Evolutionary conservation across 92 coral and sea anemone genomes (phyloP), one percentile per base, ranked within the genome.

Genomic region (Palythoa caribaeorum): DNA sequence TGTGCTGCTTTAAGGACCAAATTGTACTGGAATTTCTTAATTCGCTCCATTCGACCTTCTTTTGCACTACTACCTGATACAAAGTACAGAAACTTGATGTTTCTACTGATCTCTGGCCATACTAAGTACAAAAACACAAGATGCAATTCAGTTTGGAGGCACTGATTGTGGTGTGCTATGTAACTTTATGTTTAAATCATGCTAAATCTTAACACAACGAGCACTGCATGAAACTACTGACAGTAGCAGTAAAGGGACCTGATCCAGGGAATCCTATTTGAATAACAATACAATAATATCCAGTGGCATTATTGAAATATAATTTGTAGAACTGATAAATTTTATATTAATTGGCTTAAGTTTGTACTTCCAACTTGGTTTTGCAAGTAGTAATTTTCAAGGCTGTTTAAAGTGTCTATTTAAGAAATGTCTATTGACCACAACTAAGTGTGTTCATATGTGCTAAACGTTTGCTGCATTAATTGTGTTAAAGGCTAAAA

Each of bases 1-100:
- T 66, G 85, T 93, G 47, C 88, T 95, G 87, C 79, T 96, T 79
- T 92, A 78, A 89, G 77, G 73, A 44, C 52, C 15, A 38, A 21
- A 28, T 28, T 9, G 11, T 15, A 71, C 17, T 28, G 8, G 6
- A 28, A 69, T 8, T n/a, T 38, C 5, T 15, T 15, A 37, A 17
- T 47, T 9, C 62, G 3, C 5, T 70, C 44, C 36, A 70, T 70
- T 70, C 44, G 60, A 60, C 17, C 9, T 28, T 60, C 38, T n/a
- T 51, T 39, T 80, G 38, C 75, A 57, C 59, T 12, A 35, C 37
- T 5, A 35, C 6, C 28, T 28, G 28, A 70, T 70, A 11, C 10
- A 9, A 11, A 70, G 44, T 57, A 16, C 63, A 6, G 15, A 57
- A 57, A 57, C 28, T 57, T 3, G 11, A 8, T 57, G 63, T 57